phyloP scores from a whole-genome alignment of 2,113 vertebrate species.

The Oreochromis niloticus region DNA sequence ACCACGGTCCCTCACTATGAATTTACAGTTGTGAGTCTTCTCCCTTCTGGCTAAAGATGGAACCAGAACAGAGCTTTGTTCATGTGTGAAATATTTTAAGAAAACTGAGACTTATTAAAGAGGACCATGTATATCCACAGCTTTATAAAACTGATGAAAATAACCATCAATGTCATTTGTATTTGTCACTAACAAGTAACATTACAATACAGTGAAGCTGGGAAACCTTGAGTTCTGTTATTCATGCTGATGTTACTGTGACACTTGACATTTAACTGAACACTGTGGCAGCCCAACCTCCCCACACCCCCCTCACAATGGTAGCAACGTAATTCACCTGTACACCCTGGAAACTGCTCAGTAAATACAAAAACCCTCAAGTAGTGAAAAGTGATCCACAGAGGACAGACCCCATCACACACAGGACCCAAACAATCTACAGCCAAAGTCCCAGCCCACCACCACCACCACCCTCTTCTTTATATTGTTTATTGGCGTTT shows the following conservation, averaged over 20 bases:
- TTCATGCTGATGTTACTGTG: background rate
- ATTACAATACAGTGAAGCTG: background rate
- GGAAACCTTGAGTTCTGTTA: background rate
- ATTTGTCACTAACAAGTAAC: background rate
- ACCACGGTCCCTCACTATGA: background rate
- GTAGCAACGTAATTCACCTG: background rate
- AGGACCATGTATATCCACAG: background rate
- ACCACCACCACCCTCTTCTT: background rate
- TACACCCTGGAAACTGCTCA: background rate
- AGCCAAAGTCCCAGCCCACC: background rate
- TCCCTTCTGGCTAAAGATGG: background rate
- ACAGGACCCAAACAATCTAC: background rate
- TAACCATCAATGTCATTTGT: background rate
- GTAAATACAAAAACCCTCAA: background rate
- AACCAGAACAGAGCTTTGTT: background rate
- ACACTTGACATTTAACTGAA: background rate
- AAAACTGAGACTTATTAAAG: background rate
- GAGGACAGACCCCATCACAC: background rate
- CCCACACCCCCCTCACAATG: background rate
- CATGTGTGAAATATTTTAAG: background rate
- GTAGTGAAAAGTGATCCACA: background rate
- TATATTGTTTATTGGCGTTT: rapidly evolving
- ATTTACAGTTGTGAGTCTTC: rapidly evolving
- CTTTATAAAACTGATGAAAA: background rate
- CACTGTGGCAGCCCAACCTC: background rate